Evolutionary conservation across 2,797 vertebrate species (phyloP).

Genomic region (Rhodeus uyekii): DNA sequence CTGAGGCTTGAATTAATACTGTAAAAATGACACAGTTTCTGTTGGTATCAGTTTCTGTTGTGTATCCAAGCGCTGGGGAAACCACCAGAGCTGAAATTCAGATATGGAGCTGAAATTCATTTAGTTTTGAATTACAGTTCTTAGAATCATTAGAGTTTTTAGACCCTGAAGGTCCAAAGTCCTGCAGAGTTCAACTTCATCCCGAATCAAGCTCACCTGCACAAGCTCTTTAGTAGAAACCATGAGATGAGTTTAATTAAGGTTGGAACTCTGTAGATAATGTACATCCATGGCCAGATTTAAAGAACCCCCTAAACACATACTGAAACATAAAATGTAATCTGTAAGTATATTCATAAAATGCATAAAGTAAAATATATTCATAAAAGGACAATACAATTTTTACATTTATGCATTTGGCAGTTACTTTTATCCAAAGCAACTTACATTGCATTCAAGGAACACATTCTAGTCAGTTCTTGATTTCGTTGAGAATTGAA

Average conservation of each 20-base stretch:
- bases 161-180: background rate
- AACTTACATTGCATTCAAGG: too few relatives aligned
- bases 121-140: too few relatives aligned
- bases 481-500: too few relatives aligned
- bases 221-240: background rate
- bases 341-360: background rate
- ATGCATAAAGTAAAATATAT: background rate
- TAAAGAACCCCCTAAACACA: background rate
- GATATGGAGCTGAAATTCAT: background rate
- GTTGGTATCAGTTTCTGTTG: background rate
- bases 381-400: background rate
- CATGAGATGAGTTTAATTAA: background rate
- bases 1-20: background rate
- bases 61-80: background rate
- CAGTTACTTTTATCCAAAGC: too few relatives aligned
- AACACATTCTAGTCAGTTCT: too few relatives aligned
- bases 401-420: too few relatives aligned
- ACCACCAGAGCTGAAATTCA: background rate
- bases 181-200: background rate
- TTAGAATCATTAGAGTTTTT: background rate
- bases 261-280: background rate
- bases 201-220: background rate
- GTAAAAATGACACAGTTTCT: background rate
- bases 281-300: background rate
- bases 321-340: background rate